These are phyloP conservation scores for Leptoteleia sp. DNA, from an alignment of 1,140 invertebrate genomes.

Conservation along the genomic window DNA sequence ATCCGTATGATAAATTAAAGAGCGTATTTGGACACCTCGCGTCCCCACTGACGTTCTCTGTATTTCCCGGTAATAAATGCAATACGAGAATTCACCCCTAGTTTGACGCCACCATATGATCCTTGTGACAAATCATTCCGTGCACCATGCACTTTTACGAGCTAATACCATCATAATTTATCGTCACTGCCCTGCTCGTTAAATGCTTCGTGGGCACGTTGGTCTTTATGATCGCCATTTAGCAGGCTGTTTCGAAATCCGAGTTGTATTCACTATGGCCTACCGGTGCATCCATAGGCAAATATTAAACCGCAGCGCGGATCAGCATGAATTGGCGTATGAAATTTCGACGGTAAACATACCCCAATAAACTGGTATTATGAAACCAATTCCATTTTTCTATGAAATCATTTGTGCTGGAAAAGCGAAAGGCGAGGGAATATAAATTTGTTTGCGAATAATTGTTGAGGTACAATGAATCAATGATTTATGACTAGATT, in stretches of 20 bases:
- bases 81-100: slow-evolving; percentile 17
- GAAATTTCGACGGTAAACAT: slow-evolving; percentile 53
- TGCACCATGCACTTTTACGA: slow-evolving; percentile 67
- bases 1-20: slow-evolving; percentile 46
- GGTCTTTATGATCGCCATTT: slow-evolving; percentile 53
- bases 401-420: slow-evolving; percentile 14
- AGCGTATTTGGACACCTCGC: slow-evolving; percentile 15
- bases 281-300: slow-evolving; percentile 43
- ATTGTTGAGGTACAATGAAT: slow-evolving; percentile 2
- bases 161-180: slow-evolving; percentile 72
- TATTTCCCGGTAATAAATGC: slow-evolving; percentile 9
- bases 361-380: slow-evolving; percentile 39
- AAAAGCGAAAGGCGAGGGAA: slow-evolving; percentile 1
- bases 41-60: slow-evolving; percentile 18
- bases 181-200: slow-evolving; percentile 49
- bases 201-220: slow-evolving; percentile 34
- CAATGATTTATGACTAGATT: slow-evolving; percentile 7
- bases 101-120: slow-evolving; percentile 60
- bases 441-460: slow-evolving; percentile 6
- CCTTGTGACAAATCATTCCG: slow-evolving; percentile 69
- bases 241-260: slow-evolving; percentile 54
- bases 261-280: slow-evolving; percentile 28
- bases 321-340: slow-evolving; percentile 49
- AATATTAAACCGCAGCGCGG: slow-evolving; percentile 55
- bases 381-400: slow-evolving; percentile 48